phyloP scores from a whole-genome alignment of 2,113 vertebrate species.

The Zapornia atra region DNA sequence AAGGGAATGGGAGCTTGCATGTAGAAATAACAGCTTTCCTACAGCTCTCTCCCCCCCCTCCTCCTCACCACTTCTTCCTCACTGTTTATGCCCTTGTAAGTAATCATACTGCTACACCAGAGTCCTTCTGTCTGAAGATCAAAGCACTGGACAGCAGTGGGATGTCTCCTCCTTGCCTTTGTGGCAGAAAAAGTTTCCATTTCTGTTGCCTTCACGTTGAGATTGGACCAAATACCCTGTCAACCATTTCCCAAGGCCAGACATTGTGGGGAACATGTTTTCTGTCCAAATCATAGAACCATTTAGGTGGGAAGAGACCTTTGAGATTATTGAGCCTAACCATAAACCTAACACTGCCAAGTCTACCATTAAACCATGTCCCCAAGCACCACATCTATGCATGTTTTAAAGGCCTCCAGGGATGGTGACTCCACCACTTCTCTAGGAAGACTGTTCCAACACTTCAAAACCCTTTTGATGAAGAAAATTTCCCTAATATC shows the following conservation, averaged over 20 bases:
- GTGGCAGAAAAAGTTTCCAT: not conserved
- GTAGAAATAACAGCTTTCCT: not conserved
- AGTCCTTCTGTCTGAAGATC: not conserved
- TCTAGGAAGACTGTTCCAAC: not conserved
- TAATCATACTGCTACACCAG: not conserved
- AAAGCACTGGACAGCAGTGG: not conserved
- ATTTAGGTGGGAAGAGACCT: not conserved
- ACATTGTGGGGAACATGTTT: rapidly evolving
- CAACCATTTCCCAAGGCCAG: not conserved
- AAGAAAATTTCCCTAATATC: not conserved
- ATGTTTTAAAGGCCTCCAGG: not conserved
- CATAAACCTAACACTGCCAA: not conserved
- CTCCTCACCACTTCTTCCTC: not conserved
- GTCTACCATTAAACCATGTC: not conserved
- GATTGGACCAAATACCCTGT: not conserved
- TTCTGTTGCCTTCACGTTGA: not conserved
- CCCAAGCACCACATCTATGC: rapidly evolving
- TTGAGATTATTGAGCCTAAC: rapidly evolving
- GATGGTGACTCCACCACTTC: not conserved
- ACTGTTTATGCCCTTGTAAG: rapidly evolving
- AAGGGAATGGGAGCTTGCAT: not conserved
- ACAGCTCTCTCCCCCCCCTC: not conserved
- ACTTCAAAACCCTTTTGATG: rapidly evolving
- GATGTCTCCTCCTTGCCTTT: not conserved
- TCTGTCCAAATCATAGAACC: not conserved